These are phyloP conservation scores for Pomacea maculata DNA, from an alignment of 1,140 invertebrate genomes.

Conservation along the genomic window DNA sequence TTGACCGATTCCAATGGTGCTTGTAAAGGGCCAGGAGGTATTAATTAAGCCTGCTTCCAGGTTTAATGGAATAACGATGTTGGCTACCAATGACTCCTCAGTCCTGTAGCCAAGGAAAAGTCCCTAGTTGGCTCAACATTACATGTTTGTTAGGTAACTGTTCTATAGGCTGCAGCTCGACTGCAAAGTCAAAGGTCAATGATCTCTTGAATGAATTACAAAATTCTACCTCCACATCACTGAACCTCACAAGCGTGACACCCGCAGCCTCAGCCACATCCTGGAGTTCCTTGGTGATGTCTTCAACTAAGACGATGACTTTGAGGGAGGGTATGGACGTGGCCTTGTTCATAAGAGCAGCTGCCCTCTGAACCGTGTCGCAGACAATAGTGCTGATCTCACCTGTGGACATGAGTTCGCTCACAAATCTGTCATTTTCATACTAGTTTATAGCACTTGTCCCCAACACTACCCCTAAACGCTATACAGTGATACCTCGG, in stretches of 20 bases:
- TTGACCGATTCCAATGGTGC: too few relatives aligned
- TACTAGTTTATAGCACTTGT: neutral
- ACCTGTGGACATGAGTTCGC: constrained; percentile 29
- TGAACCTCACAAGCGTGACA: constrained; percentile 83
- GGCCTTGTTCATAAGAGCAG: constrained; percentile 78
- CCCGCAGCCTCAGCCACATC: constrained; percentile 81
- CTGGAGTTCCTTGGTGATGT: constrained; percentile 77
- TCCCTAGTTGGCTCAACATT: too few relatives aligned
- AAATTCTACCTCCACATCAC: constrained; percentile 78
- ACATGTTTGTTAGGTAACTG: too few relatives aligned
- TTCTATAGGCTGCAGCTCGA: too few relatives aligned
- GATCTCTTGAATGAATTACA: too few relatives aligned
- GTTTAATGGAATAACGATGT: too few relatives aligned
- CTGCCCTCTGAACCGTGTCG: constrained; percentile 82
- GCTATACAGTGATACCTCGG: too few relatives aligned
- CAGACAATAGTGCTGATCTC: constrained; percentile 75
- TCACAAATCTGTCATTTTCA: neutral
- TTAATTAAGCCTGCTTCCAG: too few relatives aligned
- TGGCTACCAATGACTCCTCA: too few relatives aligned
- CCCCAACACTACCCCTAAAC: neutral
- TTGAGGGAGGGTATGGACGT: constrained; percentile 79
- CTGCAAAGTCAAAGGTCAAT: too few relatives aligned
- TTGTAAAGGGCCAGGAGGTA: too few relatives aligned
- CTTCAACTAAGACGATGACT: constrained; percentile 84
- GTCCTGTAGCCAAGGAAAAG: too few relatives aligned